Conservation (phyloP, 1,140 invertebrate species). For the Dreissena polymorpha region DNA sequence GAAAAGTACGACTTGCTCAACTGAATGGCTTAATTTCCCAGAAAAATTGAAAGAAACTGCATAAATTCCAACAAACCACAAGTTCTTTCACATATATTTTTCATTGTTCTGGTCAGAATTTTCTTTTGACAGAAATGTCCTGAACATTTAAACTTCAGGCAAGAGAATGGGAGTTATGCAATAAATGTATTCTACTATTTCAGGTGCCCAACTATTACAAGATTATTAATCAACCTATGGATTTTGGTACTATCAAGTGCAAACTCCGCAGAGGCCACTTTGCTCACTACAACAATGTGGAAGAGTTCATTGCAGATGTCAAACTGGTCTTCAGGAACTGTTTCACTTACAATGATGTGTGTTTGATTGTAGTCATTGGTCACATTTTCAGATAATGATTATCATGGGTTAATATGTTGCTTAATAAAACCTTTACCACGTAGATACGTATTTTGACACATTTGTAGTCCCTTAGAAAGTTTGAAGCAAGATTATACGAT, state of each 20-base stretch:
- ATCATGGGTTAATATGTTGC: not conserved
- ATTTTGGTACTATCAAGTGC: conserved; percentile 89
- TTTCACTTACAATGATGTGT: conserved; percentile 90
- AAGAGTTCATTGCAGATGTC: conserved; percentile 90
- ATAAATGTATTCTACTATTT: conserved; percentile 54
- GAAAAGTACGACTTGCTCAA: too few relatives aligned
- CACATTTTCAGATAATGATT: not conserved
- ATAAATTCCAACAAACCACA: too few relatives aligned
- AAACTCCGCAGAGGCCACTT: conserved; percentile 87
- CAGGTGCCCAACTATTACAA: conserved; percentile 89
- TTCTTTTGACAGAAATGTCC: too few relatives aligned
- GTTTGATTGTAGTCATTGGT: conserved; percentile 66
- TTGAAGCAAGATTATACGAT: too few relatives aligned
- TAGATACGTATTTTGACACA: not conserved
- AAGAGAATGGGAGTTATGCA: too few relatives aligned
- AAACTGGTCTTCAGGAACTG: conserved; percentile 94
- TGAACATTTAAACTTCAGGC: too few relatives aligned
- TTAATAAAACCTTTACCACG: not conserved
- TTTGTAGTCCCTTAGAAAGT: too few relatives aligned
- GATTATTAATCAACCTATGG: conserved; percentile 89
- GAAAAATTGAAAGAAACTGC: too few relatives aligned
- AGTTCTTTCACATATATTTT: too few relatives aligned
- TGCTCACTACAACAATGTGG: conserved; percentile 87
- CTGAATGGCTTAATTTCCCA: too few relatives aligned
- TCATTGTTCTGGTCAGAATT: too few relatives aligned